A percentile compares a stretch with the other conserved stretches of the same genome.
Conservation (phyloP, 1,140 invertebrate genomes). For the Drosophila ananassae region DNA sequence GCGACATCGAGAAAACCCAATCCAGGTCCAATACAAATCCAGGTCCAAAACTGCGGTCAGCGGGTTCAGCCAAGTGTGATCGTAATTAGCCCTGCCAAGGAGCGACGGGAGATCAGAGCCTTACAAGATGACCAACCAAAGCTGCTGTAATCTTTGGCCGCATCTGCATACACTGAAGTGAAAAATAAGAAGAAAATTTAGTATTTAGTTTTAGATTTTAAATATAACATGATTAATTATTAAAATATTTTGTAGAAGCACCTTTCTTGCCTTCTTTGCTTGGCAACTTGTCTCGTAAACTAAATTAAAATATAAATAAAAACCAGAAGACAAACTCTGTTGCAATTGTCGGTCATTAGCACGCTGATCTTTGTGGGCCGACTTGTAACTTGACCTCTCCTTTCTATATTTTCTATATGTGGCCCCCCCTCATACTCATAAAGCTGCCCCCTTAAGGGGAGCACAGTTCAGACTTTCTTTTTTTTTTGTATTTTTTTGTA, state of each 20-base stretch:
- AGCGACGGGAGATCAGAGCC: slow-evolving; percentile 3
- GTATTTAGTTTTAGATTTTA: neutral
- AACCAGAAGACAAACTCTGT: slow-evolving; percentile 31
- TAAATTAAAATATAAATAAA: neutral
- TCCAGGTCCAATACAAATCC: slow-evolving; percentile 8
- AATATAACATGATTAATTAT: no score
- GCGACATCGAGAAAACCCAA: slow-evolving; percentile 7
- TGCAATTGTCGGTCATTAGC: slow-evolving; percentile 55
- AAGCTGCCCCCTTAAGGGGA: slow-evolving; percentile 14
- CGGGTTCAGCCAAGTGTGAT: slow-evolving; percentile 48
- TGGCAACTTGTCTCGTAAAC: slow-evolving; percentile 26
- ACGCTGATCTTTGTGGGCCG: slow-evolving; percentile 40
- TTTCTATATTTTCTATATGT: neutral
- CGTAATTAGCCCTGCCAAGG: slow-evolving; percentile 33
- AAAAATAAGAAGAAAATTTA: neutral
- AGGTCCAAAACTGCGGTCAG: slow-evolving; percentile 30
- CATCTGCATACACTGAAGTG: slow-evolving; percentile 12
- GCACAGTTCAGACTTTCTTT: slow-evolving; percentile 52
- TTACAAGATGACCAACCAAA: slow-evolving; percentile 32
- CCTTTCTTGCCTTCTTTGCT: slow-evolving; percentile 6
- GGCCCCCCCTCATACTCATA: slow-evolving; percentile 2
- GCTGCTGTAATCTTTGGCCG: slow-evolving; percentile 15
- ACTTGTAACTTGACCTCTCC: slow-evolving; percentile 44
- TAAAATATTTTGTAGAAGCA: no score
- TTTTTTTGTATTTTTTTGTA: neutral